Evolutionary conservation across 35 echinoderm and acorn worm genomes (phyloP).

Genomic region (Acanthaster planci): DNA sequence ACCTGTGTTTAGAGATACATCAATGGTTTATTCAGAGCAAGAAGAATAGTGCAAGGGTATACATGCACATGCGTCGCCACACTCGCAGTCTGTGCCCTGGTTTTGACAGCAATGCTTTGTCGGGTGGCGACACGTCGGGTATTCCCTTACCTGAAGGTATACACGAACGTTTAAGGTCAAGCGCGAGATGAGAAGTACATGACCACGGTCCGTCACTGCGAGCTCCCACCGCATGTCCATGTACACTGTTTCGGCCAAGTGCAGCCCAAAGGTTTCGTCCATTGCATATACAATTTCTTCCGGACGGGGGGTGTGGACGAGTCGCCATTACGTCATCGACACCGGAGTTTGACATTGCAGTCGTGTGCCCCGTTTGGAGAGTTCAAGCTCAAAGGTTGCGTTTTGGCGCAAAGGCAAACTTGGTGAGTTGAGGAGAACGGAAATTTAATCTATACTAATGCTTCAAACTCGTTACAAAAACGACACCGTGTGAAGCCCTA

Average conservation of each 20-base stretch:
- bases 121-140: background rate
- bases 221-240: too few relatives aligned
- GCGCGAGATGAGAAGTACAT: too few relatives aligned
- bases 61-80: constrained; percentile 5
- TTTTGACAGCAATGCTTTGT: background rate
- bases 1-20: constrained; percentile 23
- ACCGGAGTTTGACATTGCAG: too few relatives aligned
- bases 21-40: constrained; percentile 23
- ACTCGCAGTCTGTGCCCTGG: background rate
- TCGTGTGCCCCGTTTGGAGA: background rate
- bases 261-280: too few relatives aligned
- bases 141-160: background rate
- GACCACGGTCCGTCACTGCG: too few relatives aligned
- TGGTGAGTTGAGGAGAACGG: background rate
- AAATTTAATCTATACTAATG: too few relatives aligned
- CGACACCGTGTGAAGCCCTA: too few relatives aligned
- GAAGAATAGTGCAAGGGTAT: constrained; percentile 11
- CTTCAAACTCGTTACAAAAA: too few relatives aligned
- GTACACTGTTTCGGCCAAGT: too few relatives aligned
- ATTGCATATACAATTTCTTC: too few relatives aligned
- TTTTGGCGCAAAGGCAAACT: background rate
- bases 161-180: constrained; percentile 9
- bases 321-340: constrained; percentile 2
- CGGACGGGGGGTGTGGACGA: too few relatives aligned
- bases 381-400: background rate